These are phyloP conservation scores for Diogma glabrata DNA, from an alignment of 2,888 invertebrate genomes.

Conservation along the genomic window DNA sequence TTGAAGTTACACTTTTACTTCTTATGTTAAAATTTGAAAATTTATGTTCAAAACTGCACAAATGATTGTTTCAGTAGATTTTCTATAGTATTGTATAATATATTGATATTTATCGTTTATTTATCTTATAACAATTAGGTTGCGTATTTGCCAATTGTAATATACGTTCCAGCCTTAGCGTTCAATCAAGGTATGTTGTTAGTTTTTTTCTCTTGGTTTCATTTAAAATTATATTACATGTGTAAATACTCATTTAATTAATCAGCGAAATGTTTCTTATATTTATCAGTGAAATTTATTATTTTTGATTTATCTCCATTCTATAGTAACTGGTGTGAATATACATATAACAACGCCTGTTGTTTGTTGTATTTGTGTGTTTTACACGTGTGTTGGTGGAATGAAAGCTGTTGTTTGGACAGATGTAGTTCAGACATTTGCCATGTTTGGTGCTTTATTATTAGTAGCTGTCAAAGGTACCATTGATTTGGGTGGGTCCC, in stretches of 20 bases:
- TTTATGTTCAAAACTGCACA: too few species aligned
- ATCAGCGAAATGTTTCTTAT: neutral
- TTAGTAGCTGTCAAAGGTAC: constrained; percentile 65
- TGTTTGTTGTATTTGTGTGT: constrained; percentile 74
- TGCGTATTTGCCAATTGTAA: constrained; percentile 66
- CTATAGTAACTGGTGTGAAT: constrained; percentile 70
- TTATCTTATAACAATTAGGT: constrained; percentile 43
- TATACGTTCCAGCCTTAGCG: constrained; percentile 67
- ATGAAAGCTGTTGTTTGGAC: constrained; percentile 68
- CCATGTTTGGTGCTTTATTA: constrained; percentile 65
- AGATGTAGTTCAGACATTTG: constrained; percentile 66
- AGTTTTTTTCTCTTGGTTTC: constrained; percentile 10
- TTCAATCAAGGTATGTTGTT: constrained; percentile 58
- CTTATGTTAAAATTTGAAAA: too few species aligned
- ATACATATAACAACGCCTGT: constrained; percentile 73
- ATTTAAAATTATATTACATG: constrained; percentile 5
- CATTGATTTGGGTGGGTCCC: constrained; percentile 56
- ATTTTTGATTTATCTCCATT: neutral
- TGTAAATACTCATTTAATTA: neutral
- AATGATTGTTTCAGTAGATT: too few species aligned
- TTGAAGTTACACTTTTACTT: too few species aligned
- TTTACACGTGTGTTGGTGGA: constrained; percentile 74
- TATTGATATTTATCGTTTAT: constrained; percentile 2
- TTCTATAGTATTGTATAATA: too few species aligned
- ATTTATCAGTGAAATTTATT: neutral